Evolutionary conservation across 2,113 vertebrate genomes (phyloP).

Genomic region (Saccopteryx leptura): DNA sequence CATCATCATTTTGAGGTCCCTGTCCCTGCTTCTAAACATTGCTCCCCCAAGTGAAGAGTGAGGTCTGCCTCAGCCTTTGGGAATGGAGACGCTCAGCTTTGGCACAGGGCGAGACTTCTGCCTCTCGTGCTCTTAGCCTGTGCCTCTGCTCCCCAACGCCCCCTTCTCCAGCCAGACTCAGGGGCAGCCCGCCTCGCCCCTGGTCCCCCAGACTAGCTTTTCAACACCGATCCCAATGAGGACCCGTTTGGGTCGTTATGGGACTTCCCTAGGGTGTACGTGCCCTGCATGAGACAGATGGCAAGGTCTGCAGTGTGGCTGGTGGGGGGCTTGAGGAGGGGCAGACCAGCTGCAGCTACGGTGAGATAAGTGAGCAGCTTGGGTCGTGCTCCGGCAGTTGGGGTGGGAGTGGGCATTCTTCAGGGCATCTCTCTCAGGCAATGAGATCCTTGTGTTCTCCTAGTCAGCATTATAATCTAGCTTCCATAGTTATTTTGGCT

Average conservation of each 20-base stretch:
- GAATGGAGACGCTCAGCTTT: neutral
- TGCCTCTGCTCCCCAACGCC: too few species aligned
- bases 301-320: neutral
- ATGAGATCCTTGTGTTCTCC: neutral
- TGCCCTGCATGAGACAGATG: neutral
- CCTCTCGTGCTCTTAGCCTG: neutral
- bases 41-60: neutral
- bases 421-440: neutral
- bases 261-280: neutral
- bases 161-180: neutral
- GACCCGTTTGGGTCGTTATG: neutral
- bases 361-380: too few species aligned
- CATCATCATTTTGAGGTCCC: neutral
- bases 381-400: neutral
- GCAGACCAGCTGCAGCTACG: rapidly evolving
- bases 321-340: neutral
- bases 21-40: neutral
- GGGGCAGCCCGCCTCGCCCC: neutral
- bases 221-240: neutral
- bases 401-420: neutral
- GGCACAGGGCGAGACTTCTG: neutral
- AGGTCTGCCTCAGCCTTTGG: neutral
- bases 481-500: neutral
- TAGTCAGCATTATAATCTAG: neutral
- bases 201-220: neutral